phyloP scores from a whole-genome alignment of 2,113 vertebrate genomes.

The Polypterus senegalus region DNA sequence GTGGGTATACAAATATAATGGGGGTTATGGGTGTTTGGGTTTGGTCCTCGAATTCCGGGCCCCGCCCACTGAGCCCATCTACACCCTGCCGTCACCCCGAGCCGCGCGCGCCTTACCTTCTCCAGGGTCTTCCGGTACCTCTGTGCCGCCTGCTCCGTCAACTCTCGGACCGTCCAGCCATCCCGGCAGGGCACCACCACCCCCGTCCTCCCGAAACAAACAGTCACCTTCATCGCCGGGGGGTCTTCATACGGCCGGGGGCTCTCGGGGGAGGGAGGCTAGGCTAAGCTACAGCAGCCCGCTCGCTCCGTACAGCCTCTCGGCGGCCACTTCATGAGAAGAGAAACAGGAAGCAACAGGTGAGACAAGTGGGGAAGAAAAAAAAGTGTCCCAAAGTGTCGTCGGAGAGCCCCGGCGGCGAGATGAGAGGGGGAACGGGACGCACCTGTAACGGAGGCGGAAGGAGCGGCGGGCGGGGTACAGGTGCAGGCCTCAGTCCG shows the following conservation, averaged over 20 bases:
- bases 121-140: slow-evolving; percentile 77
- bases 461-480: slow-evolving; percentile 10
- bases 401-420: neutral
- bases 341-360: neutral
- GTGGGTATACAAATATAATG: too few relatives aligned
- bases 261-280: neutral
- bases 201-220: slow-evolving; percentile 76
- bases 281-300: neutral
- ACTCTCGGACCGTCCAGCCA: slow-evolving; percentile 75
- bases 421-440: neutral
- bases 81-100: too few relatives aligned
- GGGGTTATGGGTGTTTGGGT: too few relatives aligned
- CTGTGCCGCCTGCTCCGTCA: slow-evolving; percentile 82
- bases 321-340: too few relatives aligned
- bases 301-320: neutral
- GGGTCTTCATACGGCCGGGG: slow-evolving; percentile 19
- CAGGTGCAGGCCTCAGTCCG: slow-evolving; percentile 3
- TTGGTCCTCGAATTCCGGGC: too few relatives aligned
- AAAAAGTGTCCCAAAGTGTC: neutral
- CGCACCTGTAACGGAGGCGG: neutral
- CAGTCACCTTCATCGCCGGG: slow-evolving; percentile 79
- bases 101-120: slow-evolving; percentile 51
- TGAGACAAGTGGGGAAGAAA: neutral
- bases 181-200: slow-evolving; percentile 88
- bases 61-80: too few relatives aligned